Evolutionary conservation across 2,797 vertebrate species (phyloP).

Genomic region (Fistularia tabacaria): DNA sequence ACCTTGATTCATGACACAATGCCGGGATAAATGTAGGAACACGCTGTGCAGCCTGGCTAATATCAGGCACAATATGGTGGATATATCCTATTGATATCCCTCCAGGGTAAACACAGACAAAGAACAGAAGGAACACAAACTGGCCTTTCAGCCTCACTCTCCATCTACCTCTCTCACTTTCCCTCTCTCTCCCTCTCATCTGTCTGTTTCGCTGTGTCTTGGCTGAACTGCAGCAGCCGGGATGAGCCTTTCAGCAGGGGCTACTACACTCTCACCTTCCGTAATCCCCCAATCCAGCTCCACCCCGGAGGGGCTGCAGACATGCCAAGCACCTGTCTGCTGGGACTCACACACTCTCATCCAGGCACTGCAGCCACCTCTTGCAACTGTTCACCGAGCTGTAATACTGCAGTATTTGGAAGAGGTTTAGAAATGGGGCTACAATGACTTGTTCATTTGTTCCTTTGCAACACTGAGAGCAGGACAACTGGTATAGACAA

Average conservation of each 20-base stretch:
- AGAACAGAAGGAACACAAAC: constrained; percentile 56
- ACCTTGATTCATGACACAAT: constrained; percentile 21
- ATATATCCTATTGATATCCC: constrained; percentile 57
- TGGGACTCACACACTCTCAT: constrained; percentile 29
- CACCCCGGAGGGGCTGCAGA: constrained; percentile 61
- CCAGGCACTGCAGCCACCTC: background rate
- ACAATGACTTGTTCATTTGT: too few species aligned
- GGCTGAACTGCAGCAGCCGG: constrained; percentile 68
- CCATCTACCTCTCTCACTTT: background rate
- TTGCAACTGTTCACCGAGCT: background rate
- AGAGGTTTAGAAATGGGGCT: too few species aligned
- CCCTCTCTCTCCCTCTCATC: constrained; percentile 44
- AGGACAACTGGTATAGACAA: too few species aligned
- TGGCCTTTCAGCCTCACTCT: constrained; percentile 39
- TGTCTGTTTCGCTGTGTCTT: constrained; percentile 65
- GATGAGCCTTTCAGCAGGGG: constrained; percentile 38
- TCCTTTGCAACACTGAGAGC: too few species aligned
- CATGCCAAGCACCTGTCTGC: constrained; percentile 55
- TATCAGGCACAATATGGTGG: constrained; percentile 55
- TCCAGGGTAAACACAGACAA: constrained; percentile 63
- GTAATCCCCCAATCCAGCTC: constrained; percentile 56
- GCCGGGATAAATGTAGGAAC: constrained; percentile 33
- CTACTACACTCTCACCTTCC: constrained; percentile 60
- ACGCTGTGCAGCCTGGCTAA: constrained; percentile 16
- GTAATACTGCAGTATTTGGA: too few species aligned